A percentile compares a stretch with the other conserved stretches of the same genome.
Evolutionary conservation across 2,113 vertebrate genomes (phyloP).

Genomic region (Alethe diademata): DNA sequence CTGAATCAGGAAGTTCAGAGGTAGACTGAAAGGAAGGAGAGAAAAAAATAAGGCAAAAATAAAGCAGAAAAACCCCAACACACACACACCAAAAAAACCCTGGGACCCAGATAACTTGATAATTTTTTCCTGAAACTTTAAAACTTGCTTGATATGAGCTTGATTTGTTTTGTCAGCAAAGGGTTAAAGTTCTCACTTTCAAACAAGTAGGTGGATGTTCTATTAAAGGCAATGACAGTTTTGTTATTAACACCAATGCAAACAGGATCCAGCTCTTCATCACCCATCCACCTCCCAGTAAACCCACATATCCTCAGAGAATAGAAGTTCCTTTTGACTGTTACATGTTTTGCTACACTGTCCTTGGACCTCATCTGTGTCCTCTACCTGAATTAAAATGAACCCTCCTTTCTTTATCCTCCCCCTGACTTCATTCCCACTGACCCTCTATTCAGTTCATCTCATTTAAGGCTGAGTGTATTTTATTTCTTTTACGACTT

Average conservation of each 20-base stretch:
- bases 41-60: too few relatives aligned
- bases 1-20: slow-evolving; percentile 40
- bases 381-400: slow-evolving; percentile 41
- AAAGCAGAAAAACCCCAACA: accelerated
- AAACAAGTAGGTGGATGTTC: slow-evolving; percentile 10
- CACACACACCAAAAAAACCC: neutral
- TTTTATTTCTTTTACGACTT: slow-evolving; percentile 67
- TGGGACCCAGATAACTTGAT: neutral
- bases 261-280: slow-evolving; percentile 44
- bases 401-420: neutral
- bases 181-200: slow-evolving; percentile 25
- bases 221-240: slow-evolving; percentile 48
- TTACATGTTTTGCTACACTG: slow-evolving; percentile 17
- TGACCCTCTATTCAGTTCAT: slow-evolving; percentile 53
- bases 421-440: slow-evolving; percentile 33
- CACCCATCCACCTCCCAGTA: neutral
- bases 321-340: neutral
- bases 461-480: slow-evolving; percentile 54
- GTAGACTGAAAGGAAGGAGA: neutral
- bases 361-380: slow-evolving; percentile 10
- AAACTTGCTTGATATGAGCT: neutral
- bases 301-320: neutral
- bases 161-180: neutral
- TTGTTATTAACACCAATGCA: slow-evolving; percentile 33
- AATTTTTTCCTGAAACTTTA: neutral